Percentiles rank a stretch among this genome's conserved stretches.
These are phyloP conservation scores for Drosophila rellima DNA, from an alignment of 2,888 invertebrate genomes.

Conservation along the genomic window DNA sequence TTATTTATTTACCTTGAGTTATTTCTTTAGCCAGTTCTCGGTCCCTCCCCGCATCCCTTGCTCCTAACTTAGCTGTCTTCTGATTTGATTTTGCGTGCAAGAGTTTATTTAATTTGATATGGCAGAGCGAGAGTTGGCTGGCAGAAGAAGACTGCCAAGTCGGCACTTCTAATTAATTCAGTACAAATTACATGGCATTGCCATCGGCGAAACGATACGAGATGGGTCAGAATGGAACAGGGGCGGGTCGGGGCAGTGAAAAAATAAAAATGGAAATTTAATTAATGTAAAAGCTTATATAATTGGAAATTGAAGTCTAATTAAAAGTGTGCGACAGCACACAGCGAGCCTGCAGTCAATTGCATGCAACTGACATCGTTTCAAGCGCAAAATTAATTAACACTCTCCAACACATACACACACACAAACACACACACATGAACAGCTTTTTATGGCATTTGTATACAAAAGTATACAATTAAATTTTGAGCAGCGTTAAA, in stretches of 20 bases:
- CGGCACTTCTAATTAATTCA: constrained; percentile 78
- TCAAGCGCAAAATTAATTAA: constrained; percentile 77
- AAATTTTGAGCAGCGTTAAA: constrained; percentile 60
- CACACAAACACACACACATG: constrained; percentile 28
- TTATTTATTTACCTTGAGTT: constrained; percentile 83
- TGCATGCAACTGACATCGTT: constrained; percentile 76
- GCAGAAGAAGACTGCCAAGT: constrained; percentile 45
- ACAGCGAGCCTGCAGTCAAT: constrained; percentile 54
- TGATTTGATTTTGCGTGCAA: constrained; percentile 66
- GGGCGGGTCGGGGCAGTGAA: background rate
- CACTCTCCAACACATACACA: constrained; percentile 59
- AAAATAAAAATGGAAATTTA: constrained; percentile 81
- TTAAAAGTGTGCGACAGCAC: constrained; percentile 68
- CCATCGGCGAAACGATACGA: constrained; percentile 12
- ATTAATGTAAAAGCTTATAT: constrained; percentile 79
- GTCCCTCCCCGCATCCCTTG: constrained; percentile 1
- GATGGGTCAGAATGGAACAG: background rate
- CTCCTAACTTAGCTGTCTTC: constrained; percentile 24
- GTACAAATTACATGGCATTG: constrained; percentile 68
- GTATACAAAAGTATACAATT: constrained; percentile 65
- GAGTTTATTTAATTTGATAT: constrained; percentile 59
- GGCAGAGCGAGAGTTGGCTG: constrained; percentile 20
- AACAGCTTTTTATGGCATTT: constrained; percentile 26
- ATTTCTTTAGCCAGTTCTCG: constrained; percentile 48
- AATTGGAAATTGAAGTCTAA: constrained; percentile 76